Conservation (phyloP, 2,113 vertebrate genomes). For the Myrmophylax atrothorax region DNA sequence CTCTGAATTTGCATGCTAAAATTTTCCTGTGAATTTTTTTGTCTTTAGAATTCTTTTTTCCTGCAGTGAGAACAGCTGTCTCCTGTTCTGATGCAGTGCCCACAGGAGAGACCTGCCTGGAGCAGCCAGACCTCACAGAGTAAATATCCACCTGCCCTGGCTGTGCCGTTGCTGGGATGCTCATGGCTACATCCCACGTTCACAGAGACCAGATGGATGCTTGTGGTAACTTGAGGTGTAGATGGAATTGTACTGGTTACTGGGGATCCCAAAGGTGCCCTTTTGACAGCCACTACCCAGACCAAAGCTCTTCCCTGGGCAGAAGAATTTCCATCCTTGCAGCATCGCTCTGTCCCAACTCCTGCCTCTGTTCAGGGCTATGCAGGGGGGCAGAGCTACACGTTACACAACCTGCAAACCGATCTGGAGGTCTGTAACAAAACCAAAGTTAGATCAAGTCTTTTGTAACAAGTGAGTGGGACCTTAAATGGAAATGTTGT, state of each 20-base stretch:
- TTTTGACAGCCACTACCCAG: neutral
- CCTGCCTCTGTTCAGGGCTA: neutral
- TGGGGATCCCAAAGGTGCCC: neutral
- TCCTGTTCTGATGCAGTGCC: neutral
- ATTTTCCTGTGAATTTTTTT: neutral
- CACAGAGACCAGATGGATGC: neutral
- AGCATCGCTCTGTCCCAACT: neutral
- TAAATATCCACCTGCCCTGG: neutral
- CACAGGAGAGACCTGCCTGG: neutral
- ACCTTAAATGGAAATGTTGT: conserved; percentile 33
- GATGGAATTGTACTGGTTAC: neutral
- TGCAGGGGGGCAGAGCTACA: neutral
- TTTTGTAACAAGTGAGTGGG: neutral
- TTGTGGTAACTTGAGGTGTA: neutral
- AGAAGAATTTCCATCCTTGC: neutral
- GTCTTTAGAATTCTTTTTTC: neutral
- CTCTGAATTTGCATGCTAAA: neutral
- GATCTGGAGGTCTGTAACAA: neutral
- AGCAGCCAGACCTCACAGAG: neutral
- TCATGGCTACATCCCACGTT: accelerated
- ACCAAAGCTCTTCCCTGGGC: neutral
- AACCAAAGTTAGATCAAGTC: neutral
- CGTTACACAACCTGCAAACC: neutral
- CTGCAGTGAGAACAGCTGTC: neutral
- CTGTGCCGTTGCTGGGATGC: neutral